Base-by-base conservation (phyloP, 2,888 invertebrate genomes). In the Laspeyria flexula region DNA sequence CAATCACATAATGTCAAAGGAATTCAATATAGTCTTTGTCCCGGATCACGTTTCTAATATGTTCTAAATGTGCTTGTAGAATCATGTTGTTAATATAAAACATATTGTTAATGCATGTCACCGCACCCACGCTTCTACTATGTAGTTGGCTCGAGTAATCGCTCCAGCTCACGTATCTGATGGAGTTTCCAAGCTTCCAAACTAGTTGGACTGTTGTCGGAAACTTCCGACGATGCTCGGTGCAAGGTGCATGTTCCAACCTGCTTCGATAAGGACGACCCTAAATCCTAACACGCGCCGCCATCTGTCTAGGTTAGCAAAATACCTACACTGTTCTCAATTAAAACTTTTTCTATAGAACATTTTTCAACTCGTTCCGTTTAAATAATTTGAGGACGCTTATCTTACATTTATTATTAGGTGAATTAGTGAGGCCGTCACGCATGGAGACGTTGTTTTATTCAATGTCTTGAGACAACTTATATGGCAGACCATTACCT, bases 101-200 rank as follows among this genome's bases (percentile, higher is more conserved):
- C 59, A 64, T 66, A 74, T 73, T 73, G 65, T 55, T 63, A 65
- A 68, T 71, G 72, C 68, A 73, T 72, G 72, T 75, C 71, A 59
- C 70, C 64, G 60, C 59, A 16, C 59, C 13, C 33, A 16, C 59
- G 16, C 33, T 45, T 35, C 41, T 43, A 51, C 55, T 49, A 42
- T 57, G 47, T 54, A 63, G 67, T 62, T 64, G 64, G 71, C 65
- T 76, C 48, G 74, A 82, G 83, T 89, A 88, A 88, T 88, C 89
- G 85, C 81, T 79, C 71, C 72, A 68, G 80, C 85, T 85, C 90
- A 89, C 88, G 88, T 89, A 86, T 86, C 88, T 90, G 90, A 88
- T 89, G 75, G 86, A 91, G 90, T 91, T 91, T 85, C 81, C 77
- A 79, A 88, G 86, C 89, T 90, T 83, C 85, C 81, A 83, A 91